Percentiles rank a stretch among this genome's conserved stretches.
phyloP scores from a whole-genome alignment of 64 coral and sea anemone species.

The Hydrozoanthus tunicans region DNA sequence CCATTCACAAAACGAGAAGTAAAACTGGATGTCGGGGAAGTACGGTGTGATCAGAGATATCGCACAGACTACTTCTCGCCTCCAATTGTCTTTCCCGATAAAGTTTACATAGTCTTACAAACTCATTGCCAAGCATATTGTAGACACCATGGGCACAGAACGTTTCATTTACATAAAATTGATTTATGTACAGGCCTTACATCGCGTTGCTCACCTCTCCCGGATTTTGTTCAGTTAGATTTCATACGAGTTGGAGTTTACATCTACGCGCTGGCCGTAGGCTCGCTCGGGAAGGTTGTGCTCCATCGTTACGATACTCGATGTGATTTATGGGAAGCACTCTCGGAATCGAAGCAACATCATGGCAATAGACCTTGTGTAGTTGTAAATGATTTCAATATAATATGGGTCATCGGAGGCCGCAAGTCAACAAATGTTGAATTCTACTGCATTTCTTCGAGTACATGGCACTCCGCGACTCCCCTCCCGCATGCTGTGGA shows the following conservation, averaged over 20 bases:
- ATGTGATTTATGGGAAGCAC: background rate
- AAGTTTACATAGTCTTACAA: slow-evolving; percentile 4
- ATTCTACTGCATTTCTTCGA: slow-evolving; percentile 6
- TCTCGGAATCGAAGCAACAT: background rate
- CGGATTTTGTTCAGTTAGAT: background rate
- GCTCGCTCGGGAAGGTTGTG: background rate
- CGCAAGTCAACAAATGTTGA: slow-evolving; percentile 4
- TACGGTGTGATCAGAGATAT: slow-evolving; percentile 14
- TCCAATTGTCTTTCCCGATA: slow-evolving; percentile 18
- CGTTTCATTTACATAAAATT: slow-evolving; percentile 1
- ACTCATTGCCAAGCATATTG: background rate
- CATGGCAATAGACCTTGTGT: background rate
- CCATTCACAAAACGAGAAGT: background rate
- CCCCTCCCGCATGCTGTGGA: background rate
- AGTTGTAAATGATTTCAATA: background rate
- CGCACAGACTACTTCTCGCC: slow-evolving; percentile 25
- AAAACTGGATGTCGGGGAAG: background rate
- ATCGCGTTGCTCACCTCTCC: slow-evolving; percentile 3
- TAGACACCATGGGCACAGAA: background rate
- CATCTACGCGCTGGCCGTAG: slow-evolving; percentile 1
- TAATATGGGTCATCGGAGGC: slow-evolving; percentile 2
- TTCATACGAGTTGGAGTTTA: background rate
- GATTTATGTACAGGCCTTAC: background rate
- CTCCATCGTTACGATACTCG: slow-evolving; percentile 26
- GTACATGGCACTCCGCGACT: background rate